Evolutionary conservation across 2,888 invertebrate genomes (phyloP).

Genomic region (Aspidiotus destructor): DNA sequence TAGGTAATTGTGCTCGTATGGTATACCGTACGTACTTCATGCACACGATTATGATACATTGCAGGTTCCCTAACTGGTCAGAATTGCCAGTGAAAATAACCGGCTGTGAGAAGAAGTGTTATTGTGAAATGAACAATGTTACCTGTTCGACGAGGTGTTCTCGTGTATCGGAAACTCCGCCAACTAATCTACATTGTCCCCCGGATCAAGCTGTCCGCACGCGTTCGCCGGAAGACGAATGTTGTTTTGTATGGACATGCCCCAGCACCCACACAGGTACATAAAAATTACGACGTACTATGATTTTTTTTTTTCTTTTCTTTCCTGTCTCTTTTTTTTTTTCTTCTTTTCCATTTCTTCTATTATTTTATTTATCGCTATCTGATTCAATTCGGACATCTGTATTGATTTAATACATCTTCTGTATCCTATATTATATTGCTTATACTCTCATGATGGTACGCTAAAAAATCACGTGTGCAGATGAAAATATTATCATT

Average conservation of each 20-base stretch:
- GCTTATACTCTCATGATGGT: too few species aligned
- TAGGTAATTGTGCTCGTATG: too few species aligned
- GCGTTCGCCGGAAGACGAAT: conserved; percentile 63
- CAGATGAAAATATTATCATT: too few species aligned
- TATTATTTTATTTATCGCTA: neutral
- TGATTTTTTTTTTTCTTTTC: too few species aligned
- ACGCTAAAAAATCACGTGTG: too few species aligned
- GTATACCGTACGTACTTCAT: too few species aligned
- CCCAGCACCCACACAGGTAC: conserved; percentile 35
- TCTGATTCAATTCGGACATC: too few species aligned
- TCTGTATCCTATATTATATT: too few species aligned
- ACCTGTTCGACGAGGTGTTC: conserved; percentile 75
- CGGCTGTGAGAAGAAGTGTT: conserved; percentile 76
- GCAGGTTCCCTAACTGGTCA: conserved; percentile 64
- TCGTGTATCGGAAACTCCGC: conserved; percentile 65
- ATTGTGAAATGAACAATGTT: conserved; percentile 76
- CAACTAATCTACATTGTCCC: conserved; percentile 61
- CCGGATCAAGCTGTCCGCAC: conserved; percentile 55
- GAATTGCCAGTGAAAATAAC: conserved; percentile 68
- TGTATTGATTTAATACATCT: too few species aligned
- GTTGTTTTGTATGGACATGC: conserved; percentile 70
- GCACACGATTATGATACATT: conserved; percentile 29
- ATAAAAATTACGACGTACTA: neutral
- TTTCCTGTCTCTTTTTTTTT: too few species aligned
- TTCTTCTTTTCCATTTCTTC: too few species aligned